These are phyloP conservation scores for Lottia gigantea DNA, from an alignment of 2,888 invertebrate genomes.

Conservation along the genomic window DNA sequence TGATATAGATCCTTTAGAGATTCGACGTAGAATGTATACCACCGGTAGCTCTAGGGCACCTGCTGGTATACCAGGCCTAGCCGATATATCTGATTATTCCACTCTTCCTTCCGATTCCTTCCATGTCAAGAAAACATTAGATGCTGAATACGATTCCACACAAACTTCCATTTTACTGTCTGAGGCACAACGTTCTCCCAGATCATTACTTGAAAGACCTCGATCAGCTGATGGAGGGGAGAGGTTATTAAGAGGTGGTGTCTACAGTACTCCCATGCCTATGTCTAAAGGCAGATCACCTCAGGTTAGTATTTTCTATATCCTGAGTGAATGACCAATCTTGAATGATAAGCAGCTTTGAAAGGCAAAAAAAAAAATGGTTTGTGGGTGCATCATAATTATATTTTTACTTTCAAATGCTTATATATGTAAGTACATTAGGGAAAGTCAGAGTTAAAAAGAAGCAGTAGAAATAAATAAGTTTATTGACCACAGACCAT, in stretches of 20 bases:
- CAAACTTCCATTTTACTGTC: not conserved
- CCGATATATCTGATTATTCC: constrained; percentile 2
- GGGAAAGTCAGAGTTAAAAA: too few relatives aligned
- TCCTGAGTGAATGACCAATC: too few relatives aligned
- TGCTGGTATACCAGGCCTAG: not conserved
- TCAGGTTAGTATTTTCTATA: not conserved
- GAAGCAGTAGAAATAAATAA: too few relatives aligned
- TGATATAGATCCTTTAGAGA: constrained; percentile 9
- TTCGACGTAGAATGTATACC: not conserved
- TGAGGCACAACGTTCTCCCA: not conserved
- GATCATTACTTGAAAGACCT: constrained; percentile 12
- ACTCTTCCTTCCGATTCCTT: constrained; percentile 9
- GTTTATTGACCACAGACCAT: too few relatives aligned
- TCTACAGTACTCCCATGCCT: constrained; percentile 58
- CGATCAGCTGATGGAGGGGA: constrained; percentile 20
- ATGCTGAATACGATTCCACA: not conserved
- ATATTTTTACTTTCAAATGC: too few relatives aligned
- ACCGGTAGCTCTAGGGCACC: not conserved
- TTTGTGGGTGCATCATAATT: too few relatives aligned
- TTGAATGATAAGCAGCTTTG: too few relatives aligned
- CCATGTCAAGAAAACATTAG: not conserved
- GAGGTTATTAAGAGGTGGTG: constrained; percentile 50
- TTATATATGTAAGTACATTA: too few relatives aligned
- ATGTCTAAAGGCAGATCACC: constrained; percentile 34
- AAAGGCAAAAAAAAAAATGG: too few relatives aligned